Evolutionary conservation across 1,140 invertebrate genomes (phyloP).

Genomic region (Lepidurus arcticus): DNA sequence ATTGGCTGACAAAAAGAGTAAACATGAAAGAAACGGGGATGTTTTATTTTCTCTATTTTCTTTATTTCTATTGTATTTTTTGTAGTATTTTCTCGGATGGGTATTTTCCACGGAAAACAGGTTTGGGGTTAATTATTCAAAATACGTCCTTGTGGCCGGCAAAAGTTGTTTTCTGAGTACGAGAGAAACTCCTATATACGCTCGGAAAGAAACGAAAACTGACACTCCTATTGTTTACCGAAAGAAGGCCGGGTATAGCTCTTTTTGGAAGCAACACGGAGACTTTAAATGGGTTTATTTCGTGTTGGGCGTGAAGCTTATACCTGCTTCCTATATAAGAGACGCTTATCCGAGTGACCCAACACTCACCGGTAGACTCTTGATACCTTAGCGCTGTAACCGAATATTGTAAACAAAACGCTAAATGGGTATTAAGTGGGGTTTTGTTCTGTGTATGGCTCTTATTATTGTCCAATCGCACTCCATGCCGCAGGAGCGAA

Average conservation of each 20-base stretch:
- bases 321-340: background rate
- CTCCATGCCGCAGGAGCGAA: background rate
- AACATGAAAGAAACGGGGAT: too few species aligned
- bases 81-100: background rate
- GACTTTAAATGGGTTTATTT: background rate
- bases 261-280: background rate
- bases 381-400: background rate
- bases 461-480: background rate
- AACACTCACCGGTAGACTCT: background rate
- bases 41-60: too few species aligned
- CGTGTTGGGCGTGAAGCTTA: background rate
- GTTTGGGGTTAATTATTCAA: background rate
- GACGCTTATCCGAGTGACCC: background rate
- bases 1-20: too few species aligned
- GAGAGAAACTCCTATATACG: too few species aligned
- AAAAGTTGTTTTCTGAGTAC: background rate
- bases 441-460: background rate
- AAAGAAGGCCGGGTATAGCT: background rate
- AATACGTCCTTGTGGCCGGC: background rate
- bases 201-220: background rate
- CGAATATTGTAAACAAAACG: background rate
- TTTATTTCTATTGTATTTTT: too few species aligned
- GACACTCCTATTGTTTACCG: background rate
- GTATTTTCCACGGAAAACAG: background rate
- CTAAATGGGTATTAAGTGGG: background rate